These are phyloP conservation scores for Aspiorhynchus laticeps DNA, from an alignment of 2,113 vertebrate genomes.

Conservation along the genomic window DNA sequence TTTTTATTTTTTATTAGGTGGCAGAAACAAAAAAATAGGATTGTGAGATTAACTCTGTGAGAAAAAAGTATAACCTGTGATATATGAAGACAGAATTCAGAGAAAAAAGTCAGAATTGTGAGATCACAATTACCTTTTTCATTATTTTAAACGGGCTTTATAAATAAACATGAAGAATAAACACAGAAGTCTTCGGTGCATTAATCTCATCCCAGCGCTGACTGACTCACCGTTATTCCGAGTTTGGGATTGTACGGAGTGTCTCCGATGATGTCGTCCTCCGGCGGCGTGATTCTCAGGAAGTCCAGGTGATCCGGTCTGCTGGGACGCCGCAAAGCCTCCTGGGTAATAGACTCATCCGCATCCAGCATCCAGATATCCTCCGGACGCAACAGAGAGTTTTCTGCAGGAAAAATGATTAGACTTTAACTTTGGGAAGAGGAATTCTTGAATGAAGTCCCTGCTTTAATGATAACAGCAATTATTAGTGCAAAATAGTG, in stretches of 20 bases:
- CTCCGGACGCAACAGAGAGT: conserved; percentile 69
- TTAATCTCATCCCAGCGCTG: neutral
- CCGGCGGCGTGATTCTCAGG: conserved; percentile 76
- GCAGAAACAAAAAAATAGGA: too few relatives aligned
- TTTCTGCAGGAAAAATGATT: conserved; percentile 62
- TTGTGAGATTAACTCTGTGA: too few relatives aligned
- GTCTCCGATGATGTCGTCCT: conserved; percentile 79
- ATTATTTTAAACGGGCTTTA: neutral
- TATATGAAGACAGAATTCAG: too few relatives aligned
- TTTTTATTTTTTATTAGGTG: too few relatives aligned
- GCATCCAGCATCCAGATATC: conserved; percentile 78
- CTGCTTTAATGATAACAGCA: neutral
- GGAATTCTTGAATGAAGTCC: neutral
- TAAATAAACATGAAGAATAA: neutral
- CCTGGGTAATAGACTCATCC: conserved; percentile 67
- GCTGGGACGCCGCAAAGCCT: conserved; percentile 56
- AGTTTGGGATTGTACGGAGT: conserved; percentile 71
- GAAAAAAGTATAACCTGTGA: too few relatives aligned
- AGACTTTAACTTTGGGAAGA: neutral
- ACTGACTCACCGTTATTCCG: conserved; percentile 71
- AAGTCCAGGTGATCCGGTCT: conserved; percentile 80
- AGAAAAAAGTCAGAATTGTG: too few relatives aligned
- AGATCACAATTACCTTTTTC: too few relatives aligned
- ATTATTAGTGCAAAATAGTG: neutral
- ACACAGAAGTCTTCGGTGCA: fast-evolving